phyloP scores from a whole-genome alignment of 2,113 vertebrate species.

The Hylia prasina region DNA sequence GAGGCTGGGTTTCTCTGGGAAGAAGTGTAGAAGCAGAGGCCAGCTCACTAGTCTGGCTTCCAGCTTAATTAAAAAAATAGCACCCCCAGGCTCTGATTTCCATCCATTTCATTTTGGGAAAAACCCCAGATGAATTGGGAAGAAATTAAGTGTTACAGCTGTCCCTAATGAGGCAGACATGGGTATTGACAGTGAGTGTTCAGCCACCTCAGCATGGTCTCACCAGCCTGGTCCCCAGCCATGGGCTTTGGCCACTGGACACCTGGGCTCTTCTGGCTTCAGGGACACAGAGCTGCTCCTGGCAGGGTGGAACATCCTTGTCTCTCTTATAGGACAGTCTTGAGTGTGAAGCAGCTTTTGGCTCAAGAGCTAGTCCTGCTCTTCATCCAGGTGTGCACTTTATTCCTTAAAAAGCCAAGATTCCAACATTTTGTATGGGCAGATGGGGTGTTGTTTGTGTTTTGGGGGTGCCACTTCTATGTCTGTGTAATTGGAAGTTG shows the following conservation, averaged over 20 bases:
- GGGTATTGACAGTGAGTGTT: background rate
- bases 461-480: background rate
- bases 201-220: fast-evolving
- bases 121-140: background rate
- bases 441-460: background rate
- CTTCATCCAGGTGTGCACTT: background rate
- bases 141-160: background rate
- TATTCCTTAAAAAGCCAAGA: background rate
- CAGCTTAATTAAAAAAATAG: background rate
- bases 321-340: background rate
- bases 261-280: background rate
- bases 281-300: background rate
- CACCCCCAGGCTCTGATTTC: background rate
- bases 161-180: fast-evolving
- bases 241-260: background rate
- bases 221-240: fast-evolving
- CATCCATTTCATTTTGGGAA: background rate
- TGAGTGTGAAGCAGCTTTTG: background rate
- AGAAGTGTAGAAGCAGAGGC: background rate
- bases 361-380: background rate
- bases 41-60: background rate
- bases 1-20: background rate
- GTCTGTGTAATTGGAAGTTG: background rate
- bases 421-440: fast-evolving
- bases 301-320: background rate